Conservation (phyloP, 2,888 invertebrate species). For the Piscicola geometra region DNA sequence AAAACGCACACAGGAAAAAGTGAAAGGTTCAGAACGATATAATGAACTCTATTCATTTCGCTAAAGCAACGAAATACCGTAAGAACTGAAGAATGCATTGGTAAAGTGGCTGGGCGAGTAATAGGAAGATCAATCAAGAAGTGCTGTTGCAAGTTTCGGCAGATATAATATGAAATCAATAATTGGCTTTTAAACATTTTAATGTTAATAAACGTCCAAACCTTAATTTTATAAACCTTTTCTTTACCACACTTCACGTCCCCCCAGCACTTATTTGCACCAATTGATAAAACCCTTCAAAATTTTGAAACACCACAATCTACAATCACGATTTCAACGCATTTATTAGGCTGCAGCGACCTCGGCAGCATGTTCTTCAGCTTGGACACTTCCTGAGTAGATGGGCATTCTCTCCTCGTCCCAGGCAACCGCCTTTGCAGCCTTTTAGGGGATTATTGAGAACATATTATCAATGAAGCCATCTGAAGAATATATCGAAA, state of each 20-base stretch:
- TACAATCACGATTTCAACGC: background rate
- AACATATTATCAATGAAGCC: too few relatives aligned
- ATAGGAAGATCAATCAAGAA: too few relatives aligned
- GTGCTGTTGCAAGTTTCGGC: too few relatives aligned
- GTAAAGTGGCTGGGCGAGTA: too few relatives aligned
- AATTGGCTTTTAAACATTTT: background rate
- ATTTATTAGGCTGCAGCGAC: background rate
- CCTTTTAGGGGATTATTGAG: too few relatives aligned
- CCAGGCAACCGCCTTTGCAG: slow-evolving; percentile 40
- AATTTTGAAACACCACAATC: background rate
- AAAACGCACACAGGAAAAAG: background rate
- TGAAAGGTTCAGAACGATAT: too few relatives aligned
- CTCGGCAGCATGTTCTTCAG: background rate
- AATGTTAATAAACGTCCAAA: background rate
- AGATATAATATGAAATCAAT: background rate
- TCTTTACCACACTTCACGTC: background rate
- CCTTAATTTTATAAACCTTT: background rate
- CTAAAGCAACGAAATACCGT: too few relatives aligned
- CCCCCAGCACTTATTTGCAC: background rate
- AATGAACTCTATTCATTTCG: too few relatives aligned
- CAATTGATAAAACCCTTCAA: background rate
- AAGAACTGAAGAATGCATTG: too few relatives aligned
- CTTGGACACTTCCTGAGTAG: slow-evolving; percentile 29
- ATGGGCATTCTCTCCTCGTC: slow-evolving; percentile 42
- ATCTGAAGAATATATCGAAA: too few relatives aligned